A percentile compares a stretch with the other conserved stretches of the same genome.
phyloP scores from a whole-genome alignment of 2,888 invertebrate species.

The Hanleya hanleyi region DNA sequence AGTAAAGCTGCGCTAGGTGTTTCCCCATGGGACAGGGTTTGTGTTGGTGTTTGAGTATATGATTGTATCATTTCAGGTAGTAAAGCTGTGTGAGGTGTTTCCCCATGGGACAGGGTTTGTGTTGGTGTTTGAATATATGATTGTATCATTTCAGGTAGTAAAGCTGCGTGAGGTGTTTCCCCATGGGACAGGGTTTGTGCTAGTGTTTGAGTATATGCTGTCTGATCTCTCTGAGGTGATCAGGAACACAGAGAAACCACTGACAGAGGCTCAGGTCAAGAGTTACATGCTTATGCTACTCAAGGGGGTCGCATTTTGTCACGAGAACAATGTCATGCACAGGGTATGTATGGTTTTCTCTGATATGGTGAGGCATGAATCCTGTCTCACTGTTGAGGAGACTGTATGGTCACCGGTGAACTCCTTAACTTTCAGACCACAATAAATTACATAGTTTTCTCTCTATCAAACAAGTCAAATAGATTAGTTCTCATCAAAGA shows the following conservation, averaged over 20 bases:
- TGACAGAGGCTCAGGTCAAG: conserved; percentile 84
- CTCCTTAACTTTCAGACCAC: too few relatives aligned
- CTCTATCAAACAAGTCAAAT: too few relatives aligned
- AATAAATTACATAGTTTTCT: too few relatives aligned
- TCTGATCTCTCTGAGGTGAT: conserved; percentile 76
- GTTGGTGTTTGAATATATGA: not conserved
- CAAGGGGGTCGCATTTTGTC: conserved; percentile 91
- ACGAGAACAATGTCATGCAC: conserved; percentile 92
- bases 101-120: conserved; percentile 84
- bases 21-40: too few relatives aligned
- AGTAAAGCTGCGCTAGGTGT: too few relatives aligned
- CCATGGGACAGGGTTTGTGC: conserved; percentile 88
- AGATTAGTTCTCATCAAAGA: too few relatives aligned
- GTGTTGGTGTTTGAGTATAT: not conserved
- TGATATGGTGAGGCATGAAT: too few relatives aligned
- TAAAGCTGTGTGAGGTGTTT: conserved; percentile 90
- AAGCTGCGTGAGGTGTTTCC: conserved; percentile 91
- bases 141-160: conserved; percentile 79
- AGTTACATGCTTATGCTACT: conserved; percentile 91
- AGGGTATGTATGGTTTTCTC: conserved; percentile 81
- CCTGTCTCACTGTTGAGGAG: too few relatives aligned
- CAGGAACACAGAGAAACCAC: conserved; percentile 75
- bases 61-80: conserved; percentile 77
- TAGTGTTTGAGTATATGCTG: conserved; percentile 96
- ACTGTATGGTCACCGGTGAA: too few relatives aligned